phyloP scores from a whole-genome alignment of 2,888 invertebrate species.

The Epiblema foenella region DNA sequence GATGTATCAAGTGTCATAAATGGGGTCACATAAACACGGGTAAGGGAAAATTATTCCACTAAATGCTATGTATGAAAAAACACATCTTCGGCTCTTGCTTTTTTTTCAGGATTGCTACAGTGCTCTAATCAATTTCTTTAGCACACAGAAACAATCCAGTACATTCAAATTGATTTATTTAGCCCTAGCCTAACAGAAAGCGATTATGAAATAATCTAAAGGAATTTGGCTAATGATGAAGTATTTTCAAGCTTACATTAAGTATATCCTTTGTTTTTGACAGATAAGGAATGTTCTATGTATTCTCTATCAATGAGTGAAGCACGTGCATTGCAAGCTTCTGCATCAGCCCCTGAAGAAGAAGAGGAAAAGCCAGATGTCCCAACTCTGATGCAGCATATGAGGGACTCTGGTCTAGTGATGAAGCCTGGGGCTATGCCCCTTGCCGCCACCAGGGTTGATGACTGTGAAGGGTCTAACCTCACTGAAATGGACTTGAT shows the following conservation, averaged over 20 bases:
- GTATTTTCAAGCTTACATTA: too few species aligned
- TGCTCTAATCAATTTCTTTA: too few species aligned
- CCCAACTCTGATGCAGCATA: conserved; percentile 92
- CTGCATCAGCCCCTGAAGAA: conserved; percentile 90
- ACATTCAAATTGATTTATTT: too few species aligned
- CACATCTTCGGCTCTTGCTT: too few species aligned
- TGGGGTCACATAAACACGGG: conserved; percentile 99
- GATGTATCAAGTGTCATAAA: conserved; percentile 99
- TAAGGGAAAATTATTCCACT: conserved; percentile 55
- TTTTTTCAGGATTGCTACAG: too few species aligned
- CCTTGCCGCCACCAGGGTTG: conserved; percentile 83
- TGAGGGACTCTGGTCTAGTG: conserved; percentile 96
- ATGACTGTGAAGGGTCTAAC: conserved; percentile 83
- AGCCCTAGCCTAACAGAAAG: not conserved
- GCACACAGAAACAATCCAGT: too few species aligned
- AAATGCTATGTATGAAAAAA: too few species aligned
- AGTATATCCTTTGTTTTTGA: conserved; percentile 35
- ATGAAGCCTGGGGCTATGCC: conserved; percentile 92
- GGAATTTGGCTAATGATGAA: too few species aligned
- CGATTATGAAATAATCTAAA: too few species aligned
- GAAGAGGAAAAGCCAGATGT: conserved; percentile 85
- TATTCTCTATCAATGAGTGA: conserved; percentile 94
- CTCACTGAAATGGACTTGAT: conserved; percentile 91
- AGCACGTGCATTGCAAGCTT: conserved; percentile 89
- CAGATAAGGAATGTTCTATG: conserved; percentile 98